A percentile compares a stretch with the other conserved stretches of the same genome.
Conservation (phyloP, 92 coral and sea anemone genomes). For the Isaurus tuberculatus region DNA sequence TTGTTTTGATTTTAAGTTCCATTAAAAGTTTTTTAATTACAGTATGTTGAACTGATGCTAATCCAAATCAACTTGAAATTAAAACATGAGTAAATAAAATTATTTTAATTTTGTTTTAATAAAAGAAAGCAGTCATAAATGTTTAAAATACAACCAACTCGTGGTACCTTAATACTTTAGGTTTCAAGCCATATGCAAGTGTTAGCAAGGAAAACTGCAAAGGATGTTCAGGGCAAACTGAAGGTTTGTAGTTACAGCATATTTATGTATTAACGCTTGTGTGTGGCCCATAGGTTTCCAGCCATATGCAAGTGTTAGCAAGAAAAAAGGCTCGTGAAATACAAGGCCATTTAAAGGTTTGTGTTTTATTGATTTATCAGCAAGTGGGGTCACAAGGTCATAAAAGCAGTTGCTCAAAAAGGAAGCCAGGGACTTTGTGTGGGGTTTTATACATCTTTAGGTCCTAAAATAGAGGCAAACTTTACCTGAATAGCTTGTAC, state of each 20-base stretch:
- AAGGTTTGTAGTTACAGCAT: slow-evolving; percentile 74
- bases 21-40: not conserved
- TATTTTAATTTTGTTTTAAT: no score
- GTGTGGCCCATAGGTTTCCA: slow-evolving; percentile 45
- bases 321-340: slow-evolving; percentile 97
- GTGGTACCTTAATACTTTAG: slow-evolving; percentile 48
- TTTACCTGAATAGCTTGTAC: no score
- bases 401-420: not conserved
- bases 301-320: slow-evolving; percentile 89
- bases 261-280: slow-evolving; percentile 21
- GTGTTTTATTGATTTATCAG: slow-evolving; percentile 44
- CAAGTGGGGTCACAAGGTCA: not conserved
- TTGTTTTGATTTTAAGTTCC: not conserved
- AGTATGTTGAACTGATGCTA: not conserved
- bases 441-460: no score
- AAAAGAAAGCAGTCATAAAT: no score
- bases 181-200: slow-evolving; percentile 97
- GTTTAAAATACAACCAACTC: not conserved
- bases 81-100: no score
- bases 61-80: no score
- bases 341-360: slow-evolving; percentile 98
- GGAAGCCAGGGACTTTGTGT: not conserved
- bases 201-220: slow-evolving; percentile 88
- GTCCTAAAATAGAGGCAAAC: no score
- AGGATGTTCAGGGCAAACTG: slow-evolving; percentile 86